Conservation (phyloP, 2,888 invertebrate genomes). For the Drosophila meridionalis region DNA sequence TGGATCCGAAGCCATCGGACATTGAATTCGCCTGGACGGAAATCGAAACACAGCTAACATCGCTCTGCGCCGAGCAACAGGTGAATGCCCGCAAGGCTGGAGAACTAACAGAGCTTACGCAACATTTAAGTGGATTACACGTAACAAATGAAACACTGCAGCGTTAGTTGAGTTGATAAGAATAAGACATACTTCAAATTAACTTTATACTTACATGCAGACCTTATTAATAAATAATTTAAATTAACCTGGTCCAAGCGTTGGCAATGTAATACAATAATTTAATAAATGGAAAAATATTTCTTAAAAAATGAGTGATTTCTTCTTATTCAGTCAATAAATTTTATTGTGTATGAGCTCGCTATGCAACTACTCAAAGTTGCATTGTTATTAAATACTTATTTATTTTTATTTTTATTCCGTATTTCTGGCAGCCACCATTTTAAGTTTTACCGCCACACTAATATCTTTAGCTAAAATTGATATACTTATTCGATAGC, state of each 20-base stretch:
- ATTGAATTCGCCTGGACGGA: conserved; percentile 90
- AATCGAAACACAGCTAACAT: conserved; percentile 87
- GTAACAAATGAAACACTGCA: conserved; percentile 50
- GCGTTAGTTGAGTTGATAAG: conserved; percentile 35
- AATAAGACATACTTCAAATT: background rate
- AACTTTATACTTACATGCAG: conserved; percentile 15
- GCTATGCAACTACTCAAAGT: too few species aligned
- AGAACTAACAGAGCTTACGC: conserved; percentile 62
- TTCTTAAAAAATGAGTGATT: background rate
- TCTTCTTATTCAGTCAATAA: background rate
- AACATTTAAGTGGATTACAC: conserved; percentile 64
- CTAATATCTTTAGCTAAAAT: background rate
- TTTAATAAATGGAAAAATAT: conserved; percentile 40
- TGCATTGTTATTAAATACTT: too few species aligned
- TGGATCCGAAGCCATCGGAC: conserved; percentile 89
- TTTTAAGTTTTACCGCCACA: background rate
- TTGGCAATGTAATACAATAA: conserved; percentile 4
- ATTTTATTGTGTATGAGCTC: background rate
- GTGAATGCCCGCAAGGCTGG: conserved; percentile 36
- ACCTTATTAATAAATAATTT: conserved; percentile 32
- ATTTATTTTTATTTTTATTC: background rate
- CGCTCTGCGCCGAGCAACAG: conserved; percentile 66
- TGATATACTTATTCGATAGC: conserved; percentile 4
- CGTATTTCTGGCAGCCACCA: background rate
- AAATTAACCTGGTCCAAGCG: background rate